Evolutionary conservation across 2,113 vertebrate genomes (phyloP).

Genomic region (Malurus melanocephalus): DNA sequence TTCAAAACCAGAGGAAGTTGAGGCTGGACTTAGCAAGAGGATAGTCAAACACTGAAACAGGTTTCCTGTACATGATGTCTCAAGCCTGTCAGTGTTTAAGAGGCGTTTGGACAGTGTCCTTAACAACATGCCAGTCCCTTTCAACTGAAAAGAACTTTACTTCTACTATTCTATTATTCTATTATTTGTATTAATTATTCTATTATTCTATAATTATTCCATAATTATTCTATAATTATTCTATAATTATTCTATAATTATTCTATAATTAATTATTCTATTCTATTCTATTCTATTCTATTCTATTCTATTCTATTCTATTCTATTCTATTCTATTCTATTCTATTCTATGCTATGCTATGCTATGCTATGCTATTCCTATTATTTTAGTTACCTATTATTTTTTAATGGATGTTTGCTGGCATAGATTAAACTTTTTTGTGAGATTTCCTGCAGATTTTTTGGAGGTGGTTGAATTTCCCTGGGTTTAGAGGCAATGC

Average conservation of each 20-base stretch:
- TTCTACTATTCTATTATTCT: not conserved
- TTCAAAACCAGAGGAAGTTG: not conserved
- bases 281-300: not conserved
- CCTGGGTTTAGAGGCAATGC: not conserved
- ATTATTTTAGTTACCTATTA: not conserved
- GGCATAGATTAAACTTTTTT: not conserved
- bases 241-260: too few species aligned
- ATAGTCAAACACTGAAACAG: not conserved
- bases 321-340: not conserved
- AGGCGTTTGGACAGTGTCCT: not conserved
- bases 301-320: not conserved
- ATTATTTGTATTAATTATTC: not conserved
- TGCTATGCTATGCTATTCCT: too few species aligned
- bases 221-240: too few species aligned
- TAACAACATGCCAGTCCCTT: not conserved
- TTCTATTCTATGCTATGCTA: not conserved
- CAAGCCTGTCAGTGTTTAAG: not conserved
- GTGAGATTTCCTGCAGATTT: not conserved
- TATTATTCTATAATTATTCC: too few species aligned
- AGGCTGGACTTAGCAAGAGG: fast-evolving
- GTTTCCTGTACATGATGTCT: not conserved
- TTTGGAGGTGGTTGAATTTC: not conserved
- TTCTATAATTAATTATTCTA: too few species aligned
- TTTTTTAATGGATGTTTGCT: not conserved
- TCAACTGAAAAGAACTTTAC: not conserved